These are phyloP conservation scores for Patella pellucida DNA, from an alignment of 2,888 invertebrate species.

Conservation along the genomic window DNA sequence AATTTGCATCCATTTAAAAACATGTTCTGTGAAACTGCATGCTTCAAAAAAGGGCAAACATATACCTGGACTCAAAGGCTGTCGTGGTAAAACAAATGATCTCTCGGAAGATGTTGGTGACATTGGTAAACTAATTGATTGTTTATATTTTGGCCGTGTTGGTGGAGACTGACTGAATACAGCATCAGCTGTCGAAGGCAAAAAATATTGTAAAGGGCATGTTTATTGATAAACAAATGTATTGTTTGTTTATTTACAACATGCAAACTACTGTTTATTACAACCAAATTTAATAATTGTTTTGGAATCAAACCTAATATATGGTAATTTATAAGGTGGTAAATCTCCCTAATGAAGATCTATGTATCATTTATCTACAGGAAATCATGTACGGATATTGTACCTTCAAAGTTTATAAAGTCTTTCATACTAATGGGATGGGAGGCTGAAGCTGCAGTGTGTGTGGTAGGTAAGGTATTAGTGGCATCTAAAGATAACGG, in stretches of 20 bases:
- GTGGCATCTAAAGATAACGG: not conserved
- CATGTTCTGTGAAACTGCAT: too few relatives aligned
- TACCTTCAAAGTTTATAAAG: constrained; percentile 5
- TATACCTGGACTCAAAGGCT: constrained; percentile 6
- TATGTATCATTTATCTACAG: too few relatives aligned
- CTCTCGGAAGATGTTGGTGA: constrained; percentile 6
- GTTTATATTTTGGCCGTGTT: not conserved
- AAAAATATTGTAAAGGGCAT: not conserved
- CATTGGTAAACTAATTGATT: constrained; percentile 6
- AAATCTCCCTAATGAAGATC: too few relatives aligned
- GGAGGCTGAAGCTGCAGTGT: not conserved
- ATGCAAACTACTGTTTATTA: too few relatives aligned
- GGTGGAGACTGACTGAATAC: constrained; percentile 6
- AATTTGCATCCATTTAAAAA: too few relatives aligned
- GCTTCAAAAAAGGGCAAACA: too few relatives aligned
- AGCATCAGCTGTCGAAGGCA: constrained; percentile 2
- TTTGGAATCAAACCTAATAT: too few relatives aligned
- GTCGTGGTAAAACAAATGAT: constrained; percentile 1
- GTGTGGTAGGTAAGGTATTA: constrained; percentile 5
- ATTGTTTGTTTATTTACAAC: too few relatives aligned
- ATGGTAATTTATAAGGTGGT: too few relatives aligned
- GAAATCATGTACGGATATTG: too few relatives aligned
- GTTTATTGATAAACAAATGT: too few relatives aligned
- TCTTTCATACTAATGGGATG: constrained; percentile 10
- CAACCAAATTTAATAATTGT: too few relatives aligned